phyloP scores from a whole-genome alignment of 2,113 vertebrate species.

The Tupaia chinensis region DNA sequence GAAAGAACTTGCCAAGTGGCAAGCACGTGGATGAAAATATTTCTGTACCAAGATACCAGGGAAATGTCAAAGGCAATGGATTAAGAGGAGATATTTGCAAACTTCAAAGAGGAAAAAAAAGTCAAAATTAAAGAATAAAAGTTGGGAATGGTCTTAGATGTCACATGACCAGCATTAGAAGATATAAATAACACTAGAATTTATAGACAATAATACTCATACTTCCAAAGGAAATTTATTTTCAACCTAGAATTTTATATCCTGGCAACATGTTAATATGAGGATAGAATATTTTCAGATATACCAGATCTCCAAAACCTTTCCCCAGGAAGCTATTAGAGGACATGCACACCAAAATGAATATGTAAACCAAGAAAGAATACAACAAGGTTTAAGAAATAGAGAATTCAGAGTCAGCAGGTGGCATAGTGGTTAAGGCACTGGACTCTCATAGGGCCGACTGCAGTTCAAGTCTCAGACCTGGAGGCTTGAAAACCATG shows the following conservation, averaged over 20 bases:
- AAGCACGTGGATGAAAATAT: not conserved
- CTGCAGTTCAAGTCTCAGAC: no score
- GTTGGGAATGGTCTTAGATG: not conserved
- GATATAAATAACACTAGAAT: not conserved
- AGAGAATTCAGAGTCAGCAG: not conserved
- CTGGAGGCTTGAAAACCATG: no score
- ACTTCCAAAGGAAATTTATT: slow-evolving; percentile 35
- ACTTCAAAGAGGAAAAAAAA: not conserved
- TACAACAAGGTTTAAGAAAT: not conserved
- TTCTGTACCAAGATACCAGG: not conserved
- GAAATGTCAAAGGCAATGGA: not conserved
- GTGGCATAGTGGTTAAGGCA: no score
- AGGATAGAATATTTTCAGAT: not conserved
- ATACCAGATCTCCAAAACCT: not conserved
- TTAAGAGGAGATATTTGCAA: not conserved
- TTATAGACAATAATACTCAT: not conserved
- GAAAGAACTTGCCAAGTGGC: not conserved
- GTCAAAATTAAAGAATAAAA: not conserved
- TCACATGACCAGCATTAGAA: not conserved
- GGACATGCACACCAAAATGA: not conserved
- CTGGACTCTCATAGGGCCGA: no score
- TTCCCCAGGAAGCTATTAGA: not conserved
- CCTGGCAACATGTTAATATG: not conserved
- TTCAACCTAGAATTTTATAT: not conserved
- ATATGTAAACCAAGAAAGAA: not conserved